Conservation (phyloP, 2,113 vertebrate genomes). For the Odontophorus gujanensis region DNA sequence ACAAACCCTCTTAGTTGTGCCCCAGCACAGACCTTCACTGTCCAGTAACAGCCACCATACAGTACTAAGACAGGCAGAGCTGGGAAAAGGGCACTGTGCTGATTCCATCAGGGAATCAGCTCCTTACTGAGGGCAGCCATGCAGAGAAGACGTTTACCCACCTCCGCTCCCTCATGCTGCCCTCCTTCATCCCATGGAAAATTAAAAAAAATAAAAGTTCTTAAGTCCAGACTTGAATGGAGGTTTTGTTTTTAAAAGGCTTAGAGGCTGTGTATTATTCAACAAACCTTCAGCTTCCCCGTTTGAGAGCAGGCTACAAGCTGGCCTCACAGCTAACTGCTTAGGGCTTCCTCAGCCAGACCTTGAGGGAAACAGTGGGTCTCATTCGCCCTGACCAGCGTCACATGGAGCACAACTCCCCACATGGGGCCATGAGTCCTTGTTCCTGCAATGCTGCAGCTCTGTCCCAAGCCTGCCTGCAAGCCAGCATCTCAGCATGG, state of each 20-base stretch:
- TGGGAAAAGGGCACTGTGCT: rapidly evolving
- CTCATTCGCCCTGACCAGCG: not conserved
- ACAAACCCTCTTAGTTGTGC: not conserved
- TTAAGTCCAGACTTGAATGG: not conserved
- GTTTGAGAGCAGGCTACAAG: rapidly evolving
- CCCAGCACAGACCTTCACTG: rapidly evolving
- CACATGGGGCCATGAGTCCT: too few species aligned
- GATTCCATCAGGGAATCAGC: too few species aligned
- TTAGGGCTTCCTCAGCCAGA: too few species aligned
- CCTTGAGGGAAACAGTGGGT: not conserved
- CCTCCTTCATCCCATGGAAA: rapidly evolving
- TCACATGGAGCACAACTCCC: not conserved
- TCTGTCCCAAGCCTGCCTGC: too few species aligned
- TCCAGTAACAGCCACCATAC: not conserved
- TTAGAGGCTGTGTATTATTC: rapidly evolving
- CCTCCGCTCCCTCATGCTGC: not conserved
- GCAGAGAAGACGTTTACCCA: rapidly evolving
- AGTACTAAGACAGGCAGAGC: not conserved
- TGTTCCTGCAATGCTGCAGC: not conserved
- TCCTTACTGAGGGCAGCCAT: rapidly evolving
- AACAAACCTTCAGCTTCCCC: not conserved
- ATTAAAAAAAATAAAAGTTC: too few species aligned
- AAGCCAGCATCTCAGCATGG: rapidly evolving
- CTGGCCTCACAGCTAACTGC: rapidly evolving
- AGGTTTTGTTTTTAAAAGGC: rapidly evolving